Evolutionary conservation across 2,888 invertebrate genomes (phyloP).

Genomic region (Darwinula stevensoni): DNA sequence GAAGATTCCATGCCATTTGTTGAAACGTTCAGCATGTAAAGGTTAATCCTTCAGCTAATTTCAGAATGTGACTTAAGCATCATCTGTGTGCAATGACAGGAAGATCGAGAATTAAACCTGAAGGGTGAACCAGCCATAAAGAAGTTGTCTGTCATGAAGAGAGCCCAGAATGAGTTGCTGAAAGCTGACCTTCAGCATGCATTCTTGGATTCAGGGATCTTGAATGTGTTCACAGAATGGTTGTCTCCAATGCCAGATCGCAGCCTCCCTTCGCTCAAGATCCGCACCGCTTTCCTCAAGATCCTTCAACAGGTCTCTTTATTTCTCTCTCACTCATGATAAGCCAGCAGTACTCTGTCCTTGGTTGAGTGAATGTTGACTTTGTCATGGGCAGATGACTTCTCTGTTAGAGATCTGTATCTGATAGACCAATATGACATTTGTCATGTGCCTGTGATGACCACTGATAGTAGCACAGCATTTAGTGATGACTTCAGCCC

Average conservation of each 20-base stretch:
- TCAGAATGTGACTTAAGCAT: slow-evolving; percentile 1
- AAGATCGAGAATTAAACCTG: slow-evolving; percentile 63
- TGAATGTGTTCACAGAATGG: slow-evolving; percentile 82
- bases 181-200: slow-evolving; percentile 85
- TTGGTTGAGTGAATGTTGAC: too few relatives aligned
- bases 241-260: slow-evolving; percentile 91
- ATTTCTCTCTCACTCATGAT: too few relatives aligned
- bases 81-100: slow-evolving; percentile 20
- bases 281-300: slow-evolving; percentile 50
- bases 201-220: slow-evolving; percentile 79
- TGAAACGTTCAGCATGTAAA: too few relatives aligned
- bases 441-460: too few relatives aligned
- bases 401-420: too few relatives aligned
- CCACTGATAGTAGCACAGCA: too few relatives aligned
- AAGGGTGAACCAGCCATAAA: slow-evolving; percentile 54
- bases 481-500: too few relatives aligned
- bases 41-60: too few relatives aligned
- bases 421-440: too few relatives aligned
- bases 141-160: slow-evolving; percentile 71
- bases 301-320: slow-evolving; percentile 18
- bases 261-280: slow-evolving; percentile 75
- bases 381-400: too few relatives aligned
- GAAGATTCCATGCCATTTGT: too few relatives aligned
- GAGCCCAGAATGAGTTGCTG: slow-evolving; percentile 66
- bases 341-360: too few relatives aligned